Percentiles rank a stretch among this genome's conserved stretches.
These are phyloP conservation scores for Strongylocentrotus purpuratus DNA, from an alignment of 35 echinoderm and acorn worm genomes.

Conservation along the genomic window DNA sequence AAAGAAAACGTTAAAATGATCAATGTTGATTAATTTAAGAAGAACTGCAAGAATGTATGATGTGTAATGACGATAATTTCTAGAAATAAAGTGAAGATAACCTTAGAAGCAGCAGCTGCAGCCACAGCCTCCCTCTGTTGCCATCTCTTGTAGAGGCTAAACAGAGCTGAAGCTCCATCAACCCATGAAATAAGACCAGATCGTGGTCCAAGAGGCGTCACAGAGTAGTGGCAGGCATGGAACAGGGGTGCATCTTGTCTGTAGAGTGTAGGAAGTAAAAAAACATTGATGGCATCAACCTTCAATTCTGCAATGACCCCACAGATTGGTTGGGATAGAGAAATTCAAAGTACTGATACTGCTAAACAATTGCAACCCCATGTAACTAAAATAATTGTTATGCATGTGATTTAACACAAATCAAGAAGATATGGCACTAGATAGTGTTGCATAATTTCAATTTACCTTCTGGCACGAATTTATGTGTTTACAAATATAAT, in stretches of 20 bases:
- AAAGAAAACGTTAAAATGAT: no score
- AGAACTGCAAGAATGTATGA: no score
- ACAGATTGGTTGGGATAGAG: neutral
- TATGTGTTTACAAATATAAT: no score
- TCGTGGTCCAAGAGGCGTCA: conserved; percentile 92
- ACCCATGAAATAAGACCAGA: conserved; percentile 99
- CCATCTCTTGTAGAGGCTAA: conserved; percentile 98
- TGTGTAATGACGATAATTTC: neutral
- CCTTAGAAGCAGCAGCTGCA: conserved; percentile 67
- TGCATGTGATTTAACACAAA: neutral
- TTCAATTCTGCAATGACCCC: conserved; percentile 46
- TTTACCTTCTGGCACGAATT: no score
- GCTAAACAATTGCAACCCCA: neutral
- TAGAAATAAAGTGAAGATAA: neutral
- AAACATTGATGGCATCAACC: conserved; percentile 37
- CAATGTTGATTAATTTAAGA: no score
- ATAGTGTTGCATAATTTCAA: no score
- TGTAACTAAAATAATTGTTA: neutral
- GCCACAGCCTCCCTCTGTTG: conserved; percentile 92
- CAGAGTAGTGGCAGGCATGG: conserved; percentile 98
- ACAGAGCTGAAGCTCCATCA: conserved; percentile 89
- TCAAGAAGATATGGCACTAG: neutral
- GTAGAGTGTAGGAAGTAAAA: neutral
- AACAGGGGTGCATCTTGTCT: conserved; percentile 88
- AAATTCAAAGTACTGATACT: neutral